These are phyloP conservation scores for Cydia amplana DNA, from an alignment of 1,140 invertebrate species.

Conservation along the genomic window DNA sequence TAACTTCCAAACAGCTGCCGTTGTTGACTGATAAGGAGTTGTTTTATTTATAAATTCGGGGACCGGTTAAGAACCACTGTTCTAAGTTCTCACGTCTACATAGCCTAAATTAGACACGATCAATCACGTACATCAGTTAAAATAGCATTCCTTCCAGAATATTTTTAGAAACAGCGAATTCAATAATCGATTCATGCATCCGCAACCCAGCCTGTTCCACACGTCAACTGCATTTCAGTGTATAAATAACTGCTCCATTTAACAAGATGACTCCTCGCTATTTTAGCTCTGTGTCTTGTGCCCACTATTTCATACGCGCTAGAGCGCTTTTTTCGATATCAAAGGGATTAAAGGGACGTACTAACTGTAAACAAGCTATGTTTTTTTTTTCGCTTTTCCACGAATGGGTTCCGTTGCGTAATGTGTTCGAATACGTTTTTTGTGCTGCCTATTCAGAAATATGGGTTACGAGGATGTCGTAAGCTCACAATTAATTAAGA, in stretches of 20 bases:
- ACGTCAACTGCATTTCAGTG: conserved; percentile 1
- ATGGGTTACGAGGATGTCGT: too few species aligned
- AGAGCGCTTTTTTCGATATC: neutral
- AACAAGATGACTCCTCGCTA: conserved; percentile 24
- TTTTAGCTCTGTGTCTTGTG: conserved; percentile 1
- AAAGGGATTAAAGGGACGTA: neutral
- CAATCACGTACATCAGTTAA: too few species aligned
- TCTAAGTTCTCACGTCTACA: too few species aligned
- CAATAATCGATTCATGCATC: neutral
- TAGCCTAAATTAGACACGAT: too few species aligned
- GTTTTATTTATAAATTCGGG: too few species aligned
- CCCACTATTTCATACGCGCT: neutral
- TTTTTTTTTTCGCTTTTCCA: neutral
- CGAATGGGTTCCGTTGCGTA: too few species aligned
- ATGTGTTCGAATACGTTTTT: too few species aligned
- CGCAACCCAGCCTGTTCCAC: neutral
- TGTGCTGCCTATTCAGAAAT: too few species aligned
- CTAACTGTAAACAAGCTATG: neutral
- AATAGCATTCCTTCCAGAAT: neutral
- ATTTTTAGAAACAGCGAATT: neutral
- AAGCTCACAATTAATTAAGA: too few species aligned
- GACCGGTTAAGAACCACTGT: too few species aligned
- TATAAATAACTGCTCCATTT: conserved; percentile 29
- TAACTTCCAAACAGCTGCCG: too few species aligned
- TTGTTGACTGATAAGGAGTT: too few species aligned